These are phyloP conservation scores for Allenopithecus nigroviridis DNA, from an alignment of 2,797 vertebrate genomes.

Conservation along the genomic window DNA sequence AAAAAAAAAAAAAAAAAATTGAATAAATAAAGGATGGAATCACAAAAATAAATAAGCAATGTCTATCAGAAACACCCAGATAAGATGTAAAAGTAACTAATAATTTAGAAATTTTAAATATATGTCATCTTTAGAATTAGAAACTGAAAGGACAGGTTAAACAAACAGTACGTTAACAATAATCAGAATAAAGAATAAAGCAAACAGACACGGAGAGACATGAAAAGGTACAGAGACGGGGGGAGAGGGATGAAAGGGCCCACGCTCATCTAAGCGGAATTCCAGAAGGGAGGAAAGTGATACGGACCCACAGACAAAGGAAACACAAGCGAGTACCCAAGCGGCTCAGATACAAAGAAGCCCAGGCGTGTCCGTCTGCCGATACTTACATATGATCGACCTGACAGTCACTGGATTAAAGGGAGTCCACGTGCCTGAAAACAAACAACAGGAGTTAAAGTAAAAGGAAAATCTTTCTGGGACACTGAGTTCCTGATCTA, in stretches of 20 bases:
- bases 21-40: background rate
- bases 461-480: background rate
- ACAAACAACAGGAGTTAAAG: background rate
- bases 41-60: background rate
- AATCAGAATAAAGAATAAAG: background rate
- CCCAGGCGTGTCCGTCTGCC: background rate
- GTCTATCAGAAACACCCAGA: background rate
- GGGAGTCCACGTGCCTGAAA: slow-evolving; percentile 97
- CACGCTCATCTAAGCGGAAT: too few species aligned
- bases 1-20: too few species aligned
- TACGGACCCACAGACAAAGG: too few species aligned
- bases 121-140: background rate
- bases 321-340: background rate
- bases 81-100: background rate
- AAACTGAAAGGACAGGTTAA: background rate
- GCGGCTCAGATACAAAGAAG: background rate
- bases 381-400: slow-evolving; percentile 95
- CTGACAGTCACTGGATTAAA: slow-evolving; percentile 98
- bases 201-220: background rate
- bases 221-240: background rate
- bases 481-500: too few species aligned
- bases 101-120: background rate
- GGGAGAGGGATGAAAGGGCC: background rate
- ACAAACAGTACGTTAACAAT: background rate
- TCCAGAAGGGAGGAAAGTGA: background rate